Evolutionary conservation across 2,113 vertebrate genomes (phyloP).

Genomic region (Tragelaphus imberbis): DNA sequence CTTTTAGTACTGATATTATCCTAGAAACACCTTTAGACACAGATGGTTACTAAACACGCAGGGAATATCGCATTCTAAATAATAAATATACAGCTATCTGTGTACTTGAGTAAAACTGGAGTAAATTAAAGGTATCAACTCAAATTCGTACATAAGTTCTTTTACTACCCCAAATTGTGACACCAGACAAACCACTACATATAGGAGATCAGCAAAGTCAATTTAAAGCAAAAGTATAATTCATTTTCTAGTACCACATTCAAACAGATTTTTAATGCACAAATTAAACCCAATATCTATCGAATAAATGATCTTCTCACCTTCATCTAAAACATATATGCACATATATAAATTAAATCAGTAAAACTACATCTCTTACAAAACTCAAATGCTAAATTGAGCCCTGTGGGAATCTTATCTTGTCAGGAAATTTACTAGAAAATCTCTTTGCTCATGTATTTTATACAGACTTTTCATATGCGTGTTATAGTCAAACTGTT

Average conservation of each 20-base stretch:
- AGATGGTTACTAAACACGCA: neutral
- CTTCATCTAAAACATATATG: neutral
- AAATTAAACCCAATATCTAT: neutral
- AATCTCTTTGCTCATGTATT: neutral
- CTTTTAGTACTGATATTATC: neutral
- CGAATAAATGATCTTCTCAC: neutral
- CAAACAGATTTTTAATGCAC: neutral
- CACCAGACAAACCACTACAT: neutral
- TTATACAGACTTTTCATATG: neutral
- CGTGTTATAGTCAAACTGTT: neutral
- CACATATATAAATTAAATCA: neutral
- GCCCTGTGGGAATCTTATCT: neutral
- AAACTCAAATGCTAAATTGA: neutral
- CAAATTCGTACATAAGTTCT: neutral
- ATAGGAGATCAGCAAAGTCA: neutral
- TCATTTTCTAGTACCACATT: neutral
- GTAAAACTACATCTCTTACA: neutral
- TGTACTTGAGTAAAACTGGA: neutral
- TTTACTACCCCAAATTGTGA: neutral
- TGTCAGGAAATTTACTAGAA: neutral
- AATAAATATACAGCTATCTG: neutral
- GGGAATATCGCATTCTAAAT: neutral
- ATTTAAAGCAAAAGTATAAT: neutral
- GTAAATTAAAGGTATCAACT: neutral
- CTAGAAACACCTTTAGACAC: neutral